These are phyloP conservation scores for Sycophila sp. DNA, from an alignment of 1,140 invertebrate genomes.

Conservation along the genomic window DNA sequence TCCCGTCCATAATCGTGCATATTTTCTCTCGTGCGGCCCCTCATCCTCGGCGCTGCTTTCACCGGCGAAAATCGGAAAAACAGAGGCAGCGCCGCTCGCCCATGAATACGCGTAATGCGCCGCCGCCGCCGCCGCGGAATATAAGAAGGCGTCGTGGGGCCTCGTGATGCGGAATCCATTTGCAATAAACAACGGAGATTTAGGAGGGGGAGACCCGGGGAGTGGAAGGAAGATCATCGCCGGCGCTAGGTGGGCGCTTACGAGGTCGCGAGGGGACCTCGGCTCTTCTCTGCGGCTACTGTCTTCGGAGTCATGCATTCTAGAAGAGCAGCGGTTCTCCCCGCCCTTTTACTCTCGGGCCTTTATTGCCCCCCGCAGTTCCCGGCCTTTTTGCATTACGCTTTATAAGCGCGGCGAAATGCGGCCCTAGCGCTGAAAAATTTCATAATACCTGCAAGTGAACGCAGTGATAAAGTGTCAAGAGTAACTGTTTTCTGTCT, in stretches of 20 bases:
- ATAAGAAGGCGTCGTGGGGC: slow-evolving; percentile 47
- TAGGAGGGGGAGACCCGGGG: slow-evolving; percentile 33
- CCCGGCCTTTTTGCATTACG: slow-evolving; percentile 24
- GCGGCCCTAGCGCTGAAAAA: not conserved
- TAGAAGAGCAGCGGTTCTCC: slow-evolving; percentile 60
- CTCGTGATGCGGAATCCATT: slow-evolving; percentile 65
- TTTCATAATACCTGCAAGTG: too few relatives aligned
- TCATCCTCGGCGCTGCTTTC: too few relatives aligned
- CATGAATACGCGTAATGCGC: not conserved
- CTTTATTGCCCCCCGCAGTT: slow-evolving; percentile 11
- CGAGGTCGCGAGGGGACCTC: slow-evolving; percentile 55
- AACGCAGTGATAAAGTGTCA: too few relatives aligned
- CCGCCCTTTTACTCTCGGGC: not conserved
- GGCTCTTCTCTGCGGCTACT: slow-evolving; percentile 38
- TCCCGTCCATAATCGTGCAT: too few relatives aligned
- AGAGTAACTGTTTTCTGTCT: too few relatives aligned
- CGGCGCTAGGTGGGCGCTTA: slow-evolving; percentile 60
- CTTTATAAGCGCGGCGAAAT: not conserved
- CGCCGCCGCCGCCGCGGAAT: not conserved
- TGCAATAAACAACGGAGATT: slow-evolving; percentile 67
- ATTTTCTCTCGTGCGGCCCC: too few relatives aligned
- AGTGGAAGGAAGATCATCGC: slow-evolving; percentile 41
- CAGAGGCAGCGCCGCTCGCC: too few relatives aligned
- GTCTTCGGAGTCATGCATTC: slow-evolving; percentile 65
- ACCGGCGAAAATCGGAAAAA: too few relatives aligned